Conservation (phyloP, 2,797 vertebrate genomes). For the Intellagama lesueurii region DNA sequence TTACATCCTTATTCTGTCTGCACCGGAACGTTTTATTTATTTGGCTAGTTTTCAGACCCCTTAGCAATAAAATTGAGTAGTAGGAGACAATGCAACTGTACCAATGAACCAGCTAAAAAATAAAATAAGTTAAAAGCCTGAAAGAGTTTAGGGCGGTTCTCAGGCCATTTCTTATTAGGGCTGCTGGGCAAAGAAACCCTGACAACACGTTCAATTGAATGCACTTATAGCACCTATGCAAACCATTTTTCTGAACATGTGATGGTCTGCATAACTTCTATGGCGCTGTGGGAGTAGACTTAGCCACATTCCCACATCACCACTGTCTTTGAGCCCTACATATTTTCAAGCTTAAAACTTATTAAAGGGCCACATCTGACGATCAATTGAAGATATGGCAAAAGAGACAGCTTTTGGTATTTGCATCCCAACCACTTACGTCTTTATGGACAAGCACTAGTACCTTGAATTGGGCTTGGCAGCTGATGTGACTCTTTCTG, state of each 20-base stretch:
- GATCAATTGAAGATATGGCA: not conserved
- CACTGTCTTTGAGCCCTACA: too few relatives aligned
- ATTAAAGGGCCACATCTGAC: too few relatives aligned
- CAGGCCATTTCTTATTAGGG: not conserved
- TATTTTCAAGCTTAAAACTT: too few relatives aligned
- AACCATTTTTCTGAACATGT: not conserved
- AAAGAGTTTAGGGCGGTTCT: too few relatives aligned
- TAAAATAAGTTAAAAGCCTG: not conserved
- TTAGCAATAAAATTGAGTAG: not conserved
- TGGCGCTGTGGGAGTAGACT: too few relatives aligned
- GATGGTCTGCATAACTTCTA: too few relatives aligned
- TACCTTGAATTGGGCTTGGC: not conserved
- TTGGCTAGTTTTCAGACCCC: too few relatives aligned
- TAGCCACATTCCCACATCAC: too few relatives aligned
- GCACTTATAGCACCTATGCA: not conserved
- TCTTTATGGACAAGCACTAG: not conserved
- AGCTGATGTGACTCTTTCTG: not conserved
- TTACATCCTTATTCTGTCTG: too few relatives aligned
- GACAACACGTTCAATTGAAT: too few relatives aligned
- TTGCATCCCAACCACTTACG: not conserved
- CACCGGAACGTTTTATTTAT: too few relatives aligned
- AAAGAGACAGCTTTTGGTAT: not conserved
- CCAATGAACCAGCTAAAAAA: not conserved
- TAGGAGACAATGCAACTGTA: not conserved
- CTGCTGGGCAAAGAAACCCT: too few relatives aligned